Conservation (phyloP, 2,888 invertebrate genomes). For the Cinara cedri region DNA sequence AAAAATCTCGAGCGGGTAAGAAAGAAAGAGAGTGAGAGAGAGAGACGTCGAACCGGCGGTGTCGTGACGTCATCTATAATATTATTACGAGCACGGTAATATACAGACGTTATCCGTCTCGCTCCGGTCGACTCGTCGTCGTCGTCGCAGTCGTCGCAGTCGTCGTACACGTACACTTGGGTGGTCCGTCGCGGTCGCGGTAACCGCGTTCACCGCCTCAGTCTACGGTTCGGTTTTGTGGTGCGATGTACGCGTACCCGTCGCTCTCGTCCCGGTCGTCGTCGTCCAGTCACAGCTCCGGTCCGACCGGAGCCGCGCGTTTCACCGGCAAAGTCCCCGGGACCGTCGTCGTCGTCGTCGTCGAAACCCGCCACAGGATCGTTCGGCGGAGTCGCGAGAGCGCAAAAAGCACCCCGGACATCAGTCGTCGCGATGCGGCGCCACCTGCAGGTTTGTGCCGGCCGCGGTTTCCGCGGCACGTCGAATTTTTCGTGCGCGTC, state of each 20-base stretch:
- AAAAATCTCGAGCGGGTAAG: not conserved
- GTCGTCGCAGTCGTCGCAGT: not conserved
- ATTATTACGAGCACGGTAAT: no score
- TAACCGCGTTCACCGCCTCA: constrained; percentile 32
- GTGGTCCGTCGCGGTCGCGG: constrained; percentile 46
- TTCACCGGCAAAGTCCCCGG: not conserved
- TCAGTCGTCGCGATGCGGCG: not conserved
- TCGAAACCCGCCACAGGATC: not conserved
- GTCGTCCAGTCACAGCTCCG: not conserved
- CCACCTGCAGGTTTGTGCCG: not conserved
- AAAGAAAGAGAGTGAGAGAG: not conserved
- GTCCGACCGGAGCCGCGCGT: constrained; percentile 8
- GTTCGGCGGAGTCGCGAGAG: not conserved
- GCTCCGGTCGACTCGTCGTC: not conserved
- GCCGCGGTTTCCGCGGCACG: no score
- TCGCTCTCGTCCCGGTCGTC: constrained; percentile 17
- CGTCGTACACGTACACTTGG: constrained; percentile 38
- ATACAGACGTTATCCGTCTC: constrained; percentile 7
- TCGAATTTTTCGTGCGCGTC: no score
- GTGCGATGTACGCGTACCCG: constrained; percentile 44
- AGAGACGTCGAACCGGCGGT: not conserved
- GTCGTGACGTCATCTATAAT: constrained; percentile 34
- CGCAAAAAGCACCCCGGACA: not conserved
- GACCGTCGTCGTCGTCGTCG: not conserved
- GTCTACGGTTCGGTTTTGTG: constrained; percentile 53